Conservation (phyloP, 2,888 invertebrate genomes). For the Drosophila paucipuncta region DNA sequence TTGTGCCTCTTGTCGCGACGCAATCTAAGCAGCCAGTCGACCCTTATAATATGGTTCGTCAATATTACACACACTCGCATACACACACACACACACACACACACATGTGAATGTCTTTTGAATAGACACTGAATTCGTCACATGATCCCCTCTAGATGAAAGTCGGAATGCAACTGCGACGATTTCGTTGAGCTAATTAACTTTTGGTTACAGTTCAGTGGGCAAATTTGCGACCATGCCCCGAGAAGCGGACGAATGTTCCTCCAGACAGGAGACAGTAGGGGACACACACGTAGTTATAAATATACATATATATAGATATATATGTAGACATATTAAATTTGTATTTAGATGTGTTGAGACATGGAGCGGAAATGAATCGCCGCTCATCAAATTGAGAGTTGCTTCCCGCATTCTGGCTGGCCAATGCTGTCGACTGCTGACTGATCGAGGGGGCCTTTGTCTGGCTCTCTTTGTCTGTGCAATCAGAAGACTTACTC, state of each 20-base stretch:
- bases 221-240: slow-evolving; percentile 61
- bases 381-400: slow-evolving; percentile 59
- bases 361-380: slow-evolving; percentile 69
- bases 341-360: slow-evolving; percentile 53
- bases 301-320: slow-evolving; percentile 8
- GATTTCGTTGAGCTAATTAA: slow-evolving; percentile 75
- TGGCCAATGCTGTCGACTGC: slow-evolving; percentile 12
- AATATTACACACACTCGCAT: slow-evolving; percentile 25
- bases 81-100: slow-evolving; percentile 11
- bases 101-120: slow-evolving; percentile 11
- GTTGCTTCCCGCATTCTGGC: slow-evolving; percentile 62
- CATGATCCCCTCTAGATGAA: slow-evolving; percentile 40
- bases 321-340: slow-evolving; percentile 50
- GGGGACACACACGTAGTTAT: slow-evolving; percentile 47
- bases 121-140: slow-evolving; percentile 53
- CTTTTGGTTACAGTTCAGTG: slow-evolving; percentile 79
- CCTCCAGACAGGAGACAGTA: slow-evolving; percentile 26
- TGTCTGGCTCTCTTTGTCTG: slow-evolving; percentile 40
- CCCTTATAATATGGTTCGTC: slow-evolving; percentile 51
- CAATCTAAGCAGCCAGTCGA: slow-evolving; percentile 38
- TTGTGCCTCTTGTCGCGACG: not conserved
- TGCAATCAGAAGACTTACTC: slow-evolving; percentile 35
- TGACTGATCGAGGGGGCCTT: slow-evolving; percentile 19
- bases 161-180: slow-evolving; percentile 46
- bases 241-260: slow-evolving; percentile 3